These are phyloP conservation scores for Drosophila pegasa DNA, from an alignment of 2,888 invertebrate genomes.

Conservation along the genomic window DNA sequence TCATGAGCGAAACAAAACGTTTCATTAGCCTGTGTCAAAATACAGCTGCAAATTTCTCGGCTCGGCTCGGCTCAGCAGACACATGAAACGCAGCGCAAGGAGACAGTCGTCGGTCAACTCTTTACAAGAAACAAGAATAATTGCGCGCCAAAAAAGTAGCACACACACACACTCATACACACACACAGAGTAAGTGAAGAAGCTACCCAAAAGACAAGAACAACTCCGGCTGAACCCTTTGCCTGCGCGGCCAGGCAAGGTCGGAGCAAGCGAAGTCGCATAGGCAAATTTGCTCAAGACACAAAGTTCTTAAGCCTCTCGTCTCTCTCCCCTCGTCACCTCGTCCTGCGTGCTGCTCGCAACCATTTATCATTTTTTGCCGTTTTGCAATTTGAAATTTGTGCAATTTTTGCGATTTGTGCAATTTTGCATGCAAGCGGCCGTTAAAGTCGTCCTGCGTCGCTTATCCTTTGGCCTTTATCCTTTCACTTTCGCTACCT, in stretches of 20 bases:
- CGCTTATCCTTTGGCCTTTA: constrained; percentile 66
- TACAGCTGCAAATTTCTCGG: constrained; percentile 44
- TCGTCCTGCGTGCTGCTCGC: constrained; percentile 41
- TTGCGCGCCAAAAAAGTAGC: constrained; percentile 79
- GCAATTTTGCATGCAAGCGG: constrained; percentile 70
- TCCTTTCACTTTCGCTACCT: constrained; percentile 79
- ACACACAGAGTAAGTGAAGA: constrained; percentile 49
- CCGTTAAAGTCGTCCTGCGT: constrained; percentile 54
- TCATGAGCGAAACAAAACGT: constrained; percentile 31
- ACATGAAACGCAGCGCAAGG: constrained; percentile 31
- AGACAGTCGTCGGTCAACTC: constrained; percentile 71
- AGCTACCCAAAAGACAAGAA: constrained; percentile 53
- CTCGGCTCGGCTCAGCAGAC: constrained; percentile 13
- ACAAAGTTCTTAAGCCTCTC: neutral
- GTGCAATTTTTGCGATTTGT: constrained; percentile 64
- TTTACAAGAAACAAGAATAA: constrained; percentile 52
- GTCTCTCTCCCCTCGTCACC: neutral
- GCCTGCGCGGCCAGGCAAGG: constrained; percentile 55
- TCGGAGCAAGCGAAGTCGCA: constrained; percentile 50
- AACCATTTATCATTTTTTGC: constrained; percentile 70
- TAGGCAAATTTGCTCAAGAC: constrained; percentile 60
- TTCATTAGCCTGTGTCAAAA: constrained; percentile 47
- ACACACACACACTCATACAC: constrained; percentile 13
- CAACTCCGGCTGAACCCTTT: constrained; percentile 37
- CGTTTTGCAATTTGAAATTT: constrained; percentile 46